phyloP scores from a whole-genome alignment of 2,797 vertebrate genomes.

The Coracias cyanogaster region DNA sequence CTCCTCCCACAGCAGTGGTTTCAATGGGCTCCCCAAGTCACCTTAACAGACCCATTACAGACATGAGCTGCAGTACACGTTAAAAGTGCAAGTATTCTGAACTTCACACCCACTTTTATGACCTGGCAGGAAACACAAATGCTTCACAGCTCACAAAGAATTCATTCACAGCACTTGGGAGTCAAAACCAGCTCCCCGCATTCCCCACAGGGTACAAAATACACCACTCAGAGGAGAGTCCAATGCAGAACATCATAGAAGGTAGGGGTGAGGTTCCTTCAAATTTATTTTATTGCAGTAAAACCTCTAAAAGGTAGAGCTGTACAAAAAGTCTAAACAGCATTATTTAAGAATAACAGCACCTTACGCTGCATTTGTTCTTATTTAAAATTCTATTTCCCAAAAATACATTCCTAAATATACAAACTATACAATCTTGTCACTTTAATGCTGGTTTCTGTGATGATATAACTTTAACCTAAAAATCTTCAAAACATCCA shows the following conservation, averaged over 20 bases:
- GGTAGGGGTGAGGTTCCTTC: slow-evolving; percentile 66
- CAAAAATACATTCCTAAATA: slow-evolving; percentile 87
- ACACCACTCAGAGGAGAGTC: slow-evolving; percentile 63
- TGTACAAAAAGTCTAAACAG: slow-evolving; percentile 81
- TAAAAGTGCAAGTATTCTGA: slow-evolving; percentile 67
- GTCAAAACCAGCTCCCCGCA: slow-evolving; percentile 39
- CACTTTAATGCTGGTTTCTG: slow-evolving; percentile 83
- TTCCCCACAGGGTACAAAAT: slow-evolving; percentile 72
- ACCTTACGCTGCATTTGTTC: slow-evolving; percentile 74
- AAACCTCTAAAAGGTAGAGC: slow-evolving; percentile 79
- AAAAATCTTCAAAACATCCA: slow-evolving; percentile 71
- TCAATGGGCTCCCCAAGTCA: slow-evolving; percentile 65
- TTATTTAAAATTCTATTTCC: slow-evolving; percentile 81
- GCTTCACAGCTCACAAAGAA: slow-evolving; percentile 72
- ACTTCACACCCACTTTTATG: slow-evolving; percentile 63
- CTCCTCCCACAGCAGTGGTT: slow-evolving; percentile 72
- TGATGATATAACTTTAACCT: slow-evolving; percentile 75
- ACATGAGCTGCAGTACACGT: slow-evolving; percentile 54
- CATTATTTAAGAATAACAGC: slow-evolving; percentile 78
- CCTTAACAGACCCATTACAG: slow-evolving; percentile 28
- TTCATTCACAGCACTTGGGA: slow-evolving; percentile 55
- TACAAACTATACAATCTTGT: slow-evolving; percentile 86
- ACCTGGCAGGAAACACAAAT: slow-evolving; percentile 63
- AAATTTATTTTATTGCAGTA: slow-evolving; percentile 78
- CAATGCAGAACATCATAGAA: slow-evolving; percentile 50